Evolutionary conservation across 2,797 vertebrate genomes (phyloP), one percentile per base, ranked within the genome.

Genomic region (Chrysocyon brachyurus): DNA sequence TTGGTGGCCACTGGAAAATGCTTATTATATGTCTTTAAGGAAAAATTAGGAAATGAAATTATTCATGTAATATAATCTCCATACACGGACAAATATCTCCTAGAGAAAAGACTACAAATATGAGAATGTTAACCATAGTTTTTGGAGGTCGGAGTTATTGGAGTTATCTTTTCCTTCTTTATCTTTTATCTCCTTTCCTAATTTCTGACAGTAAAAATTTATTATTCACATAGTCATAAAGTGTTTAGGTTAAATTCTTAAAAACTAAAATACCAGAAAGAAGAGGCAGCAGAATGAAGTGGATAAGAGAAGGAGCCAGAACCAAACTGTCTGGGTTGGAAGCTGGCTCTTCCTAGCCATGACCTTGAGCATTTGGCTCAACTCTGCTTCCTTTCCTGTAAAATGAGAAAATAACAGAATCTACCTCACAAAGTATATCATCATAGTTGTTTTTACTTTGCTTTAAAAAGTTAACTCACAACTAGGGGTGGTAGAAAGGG

Each of bases 191-290:
- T 87, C 33, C 11, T 81, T 94, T 72, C 61, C 33, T 81, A 79
- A 87, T 40, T 57, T 54, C 68, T 70, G 81, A 92, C 54, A 57
- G 40, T 52, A 70, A 85, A 22, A 90, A 31, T 36, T 63, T 54
- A 90, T 49, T 90, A 40, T 84, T 83, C 31, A 72, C 7, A 78
- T 21, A 77, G 33, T 96, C n/a, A 78, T 59, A 93, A 92, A 63
- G 78, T 87, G 5, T 54, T 96, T 72, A 87, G 33, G 15, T 63
- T 82, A 78, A 93, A 78, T 33, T 36, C 33, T 94, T 77, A 66
- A 86, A 66, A 79, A 59, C 61, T 59, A 79, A 92, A 66, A 68
- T 46, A 70, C 21, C 26, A 26, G 19, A 70, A 70, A 57, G 36
- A 64, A 90, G 46, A 46, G 61, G 5, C 4, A 77, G 56, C 59